Evolutionary conservation across 2,797 vertebrate genomes (phyloP), one percentile per base, ranked within the genome.

Genomic region (Typhlichthys subterraneus): DNA sequence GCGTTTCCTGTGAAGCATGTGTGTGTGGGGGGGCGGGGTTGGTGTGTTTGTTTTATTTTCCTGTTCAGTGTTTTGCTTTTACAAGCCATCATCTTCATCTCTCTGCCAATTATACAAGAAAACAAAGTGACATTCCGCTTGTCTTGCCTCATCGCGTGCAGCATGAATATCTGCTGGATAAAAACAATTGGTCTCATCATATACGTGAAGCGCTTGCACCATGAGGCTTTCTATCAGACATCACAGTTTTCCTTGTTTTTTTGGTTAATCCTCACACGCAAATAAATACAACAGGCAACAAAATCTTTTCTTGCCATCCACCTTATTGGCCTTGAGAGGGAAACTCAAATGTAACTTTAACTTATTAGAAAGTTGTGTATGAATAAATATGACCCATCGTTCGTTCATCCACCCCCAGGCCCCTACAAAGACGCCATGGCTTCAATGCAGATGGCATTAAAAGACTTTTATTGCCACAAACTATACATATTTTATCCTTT

Each of bases 241-340:
- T 85, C 88, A 47, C 73, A 79, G 91, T 86, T 88, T 63, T 14
- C n/a, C 5, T 61, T 60, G 3, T 86, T 79, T 90, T 82, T 90
- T 91, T 84, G 88, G 82, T 91, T 85, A 46, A 46, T 12, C 12
- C 4, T 48, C n/a, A 48, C 12, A 48, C 3, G 6, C n/a, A 12
- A 3, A 48, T 61, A 84, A 89, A 89, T 68, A 62, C 76, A 63
- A 64, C 81, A 91, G 92, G 93, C 93, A 95, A 95, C 92, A 95
- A 93, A 95, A 95, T 94, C 89, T 94, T 95, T 95, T 96, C 90
- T 93, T 95, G 93, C 94, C 94, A 95, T 96, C 93, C 55, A 79
- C 19, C 7, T 58, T 67, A 70, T 67, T 42, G 45, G 63, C 42
- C 54, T 42, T 45, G 52, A 9, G 51, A 57, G 53, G 61, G 61